Base-by-base conservation (phyloP, 2,797 vertebrate species). In the Danio aesculapii region DNA sequence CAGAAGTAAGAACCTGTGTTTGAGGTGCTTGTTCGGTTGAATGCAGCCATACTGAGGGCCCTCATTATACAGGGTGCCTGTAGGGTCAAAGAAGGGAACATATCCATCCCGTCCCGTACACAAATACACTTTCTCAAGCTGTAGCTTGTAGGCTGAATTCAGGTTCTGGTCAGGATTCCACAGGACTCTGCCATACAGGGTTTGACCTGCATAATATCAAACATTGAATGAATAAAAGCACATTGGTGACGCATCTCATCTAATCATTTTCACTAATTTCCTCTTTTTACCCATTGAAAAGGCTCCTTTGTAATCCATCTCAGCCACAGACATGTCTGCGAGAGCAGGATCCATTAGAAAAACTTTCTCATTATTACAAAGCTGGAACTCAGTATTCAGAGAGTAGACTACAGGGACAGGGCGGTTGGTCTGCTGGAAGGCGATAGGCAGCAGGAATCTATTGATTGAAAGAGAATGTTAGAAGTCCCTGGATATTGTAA, bases 281-380 rank as follows among this genome's bases (percentile, higher is more conserved):
- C 30, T 62, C 0, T 43, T 6, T 81, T 0, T 90, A 98, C 98
- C 97, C 93, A 99, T 99, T 13, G 97, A 99, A 88, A 99, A 99
- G 0, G 98, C 96, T 67, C 97, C 97, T 89, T 98, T 99, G 92
- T 99, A 99, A 90, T 99, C 98, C 98, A 99, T 98, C 93, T 99
- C 98, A 43, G 96, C 94, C 92, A 99, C 91, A 0, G 97, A 95
- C 90, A 98, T 95, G 9, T 97, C 96, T 0, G 93, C 83, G 0
- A 86, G 88, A 83, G 92, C 95, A 2, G 98, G 98, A 62, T 99
- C 97, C 96, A 99, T 95, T 66, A 97, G 91, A 85, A 99, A 99
- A 16, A 99, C 95, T 88, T 99, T 99, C 83, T 99, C 97, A 0
- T 99, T 99, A 90, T 99, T 99, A 74, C 97, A 99, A 74, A 99